These are phyloP conservation scores for Ophonus ardosiacus DNA, from an alignment of 2,888 invertebrate genomes.

Conservation along the genomic window DNA sequence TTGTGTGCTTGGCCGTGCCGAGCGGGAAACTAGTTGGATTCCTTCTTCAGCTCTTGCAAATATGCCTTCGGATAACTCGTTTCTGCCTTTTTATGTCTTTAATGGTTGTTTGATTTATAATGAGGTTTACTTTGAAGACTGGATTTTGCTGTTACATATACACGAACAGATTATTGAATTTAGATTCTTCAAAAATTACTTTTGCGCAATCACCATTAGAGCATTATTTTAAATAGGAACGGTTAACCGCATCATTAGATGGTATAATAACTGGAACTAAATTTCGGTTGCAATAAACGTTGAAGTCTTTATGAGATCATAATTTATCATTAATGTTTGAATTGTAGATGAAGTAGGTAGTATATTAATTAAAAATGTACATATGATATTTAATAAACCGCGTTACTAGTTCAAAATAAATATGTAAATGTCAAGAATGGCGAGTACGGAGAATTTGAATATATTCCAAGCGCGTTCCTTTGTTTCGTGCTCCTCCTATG, in stretches of 20 bases:
- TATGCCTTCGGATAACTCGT: conserved; percentile 57
- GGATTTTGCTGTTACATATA: conserved; percentile 51
- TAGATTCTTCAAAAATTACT: background rate
- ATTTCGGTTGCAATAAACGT: conserved; percentile 10
- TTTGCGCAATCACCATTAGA: conserved; percentile 14
- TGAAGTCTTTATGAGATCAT: conserved; percentile 12
- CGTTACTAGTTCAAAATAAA: background rate
- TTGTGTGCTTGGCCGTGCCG: conserved; percentile 4
- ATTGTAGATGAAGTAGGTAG: background rate
- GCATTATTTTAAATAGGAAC: conserved; percentile 8
- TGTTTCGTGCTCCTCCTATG: conserved; percentile 1
- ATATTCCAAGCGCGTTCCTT: conserved; percentile 19
- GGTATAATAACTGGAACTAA: background rate
- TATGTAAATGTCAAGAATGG: background rate
- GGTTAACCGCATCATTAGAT: conserved; percentile 28
- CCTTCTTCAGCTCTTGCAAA: conserved; percentile 45
- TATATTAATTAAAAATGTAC: background rate
- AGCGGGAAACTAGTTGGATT: conserved; percentile 6
- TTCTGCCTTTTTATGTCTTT: conserved; percentile 57
- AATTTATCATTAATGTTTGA: background rate
- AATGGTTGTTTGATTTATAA: conserved; percentile 59
- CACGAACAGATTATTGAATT: background rate
- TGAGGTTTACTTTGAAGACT: conserved; percentile 54
- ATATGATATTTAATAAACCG: background rate
- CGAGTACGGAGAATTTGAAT: background rate